Evolutionary conservation across 2,888 invertebrate species (phyloP).

Genomic region (Tipula unca): DNA sequence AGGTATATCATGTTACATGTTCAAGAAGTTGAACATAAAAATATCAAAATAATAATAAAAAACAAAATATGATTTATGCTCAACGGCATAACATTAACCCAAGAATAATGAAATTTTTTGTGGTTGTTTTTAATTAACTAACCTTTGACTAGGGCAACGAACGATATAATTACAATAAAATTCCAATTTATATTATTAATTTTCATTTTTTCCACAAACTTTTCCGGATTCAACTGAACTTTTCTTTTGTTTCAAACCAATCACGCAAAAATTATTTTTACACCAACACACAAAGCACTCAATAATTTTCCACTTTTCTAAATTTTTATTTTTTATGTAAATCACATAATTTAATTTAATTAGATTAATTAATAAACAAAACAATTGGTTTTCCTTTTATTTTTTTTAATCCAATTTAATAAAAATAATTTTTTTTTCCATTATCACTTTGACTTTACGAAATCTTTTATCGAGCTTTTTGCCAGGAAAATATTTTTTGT

Average conservation of each 20-base stretch:
- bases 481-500: neutral
- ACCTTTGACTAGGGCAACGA: neutral
- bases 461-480: neutral
- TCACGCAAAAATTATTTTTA: neutral
- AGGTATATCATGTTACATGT: neutral
- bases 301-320: neutral
- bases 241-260: neutral
- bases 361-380: neutral
- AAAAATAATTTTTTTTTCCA: neutral
- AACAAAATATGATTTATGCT: neutral
- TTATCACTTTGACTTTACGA: neutral
- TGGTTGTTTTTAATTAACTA: neutral
- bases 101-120: neutral
- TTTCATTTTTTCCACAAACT: neutral
- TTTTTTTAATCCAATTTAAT: neutral
- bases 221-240: neutral
- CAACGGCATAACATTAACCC: neutral
- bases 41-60: neutral
- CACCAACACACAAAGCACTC: neutral
- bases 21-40: neutral
- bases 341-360: neutral
- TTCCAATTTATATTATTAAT: neutral
- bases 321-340: neutral
- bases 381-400: too few relatives aligned
- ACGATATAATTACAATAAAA: neutral